Base-by-base conservation (phyloP, 2,797 vertebrate genomes). In the Coranthus polyacanthus region DNA sequence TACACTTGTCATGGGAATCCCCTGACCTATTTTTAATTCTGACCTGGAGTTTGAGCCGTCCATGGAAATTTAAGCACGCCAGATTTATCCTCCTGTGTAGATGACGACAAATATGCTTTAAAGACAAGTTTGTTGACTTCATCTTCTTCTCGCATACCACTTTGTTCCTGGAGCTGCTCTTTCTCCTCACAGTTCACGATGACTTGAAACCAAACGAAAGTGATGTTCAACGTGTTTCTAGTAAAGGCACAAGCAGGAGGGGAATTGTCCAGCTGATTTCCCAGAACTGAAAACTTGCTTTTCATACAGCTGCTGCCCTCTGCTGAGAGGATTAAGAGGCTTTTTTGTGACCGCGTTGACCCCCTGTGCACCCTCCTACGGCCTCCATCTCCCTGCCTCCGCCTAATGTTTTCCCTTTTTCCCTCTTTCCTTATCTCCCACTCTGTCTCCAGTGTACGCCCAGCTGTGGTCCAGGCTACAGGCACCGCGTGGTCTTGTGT, bases 401-500 rank as follows among this genome's bases (percentile, higher is more conserved):
- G 26, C 47, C 60, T 69, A 13, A 76, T 6, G 22, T 51, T 66
- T 53, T 47, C 0, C n/a, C 21, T 17, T 24, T 46, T 42, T 36
- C 26, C 21, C 32, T 55, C 6, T 37, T 24, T 68, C 21, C 43
- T 47, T 39, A 7, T 58, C 42, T 49, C 37, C 13, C n/a, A 5
- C 26, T 74, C 60, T 74, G 18, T 77, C 74, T 18, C 20, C 91
- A 99, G 98, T 99, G 97, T 69, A 96, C 96, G 18, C 97, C 98
- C 0, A 96, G 92, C 90, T 99, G 98, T 1, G 98, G 98, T 11
- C 97, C 96, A 0, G 97, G 97, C 45, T 96, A 95, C 90, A 95
- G 97, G 63, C 97, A 97, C 86, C 95, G 98, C 15, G 89, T 97
- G 5, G 93, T 99, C 52, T 92, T 98, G 63, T 99, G 98, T 86